Evolutionary conservation across 1,140 invertebrate genomes (phyloP).

Genomic region (Procambarus clarkii): DNA sequence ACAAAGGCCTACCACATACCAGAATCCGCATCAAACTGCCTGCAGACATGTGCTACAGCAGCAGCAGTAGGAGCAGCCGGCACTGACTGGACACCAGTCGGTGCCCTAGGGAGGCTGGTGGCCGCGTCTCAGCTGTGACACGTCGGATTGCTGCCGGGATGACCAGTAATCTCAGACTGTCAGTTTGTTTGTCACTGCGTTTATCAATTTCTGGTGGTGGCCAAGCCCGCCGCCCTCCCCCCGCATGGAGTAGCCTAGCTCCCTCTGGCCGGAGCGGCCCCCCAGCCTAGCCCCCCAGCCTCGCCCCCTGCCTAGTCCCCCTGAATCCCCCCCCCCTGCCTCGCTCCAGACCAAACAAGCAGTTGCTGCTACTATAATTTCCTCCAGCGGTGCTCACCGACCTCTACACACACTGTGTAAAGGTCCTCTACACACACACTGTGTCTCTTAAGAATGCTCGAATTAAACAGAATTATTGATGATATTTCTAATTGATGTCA

Average conservation of each 20-base stretch:
- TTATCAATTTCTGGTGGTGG: constrained; percentile 68
- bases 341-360: too few relatives aligned
- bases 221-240: background rate
- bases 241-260: background rate
- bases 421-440: too few relatives aligned
- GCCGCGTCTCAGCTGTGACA: constrained; percentile 63
- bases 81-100: too few relatives aligned
- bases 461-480: too few relatives aligned
- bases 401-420: too few relatives aligned
- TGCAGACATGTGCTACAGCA: background rate
- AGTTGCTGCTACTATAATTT: too few relatives aligned
- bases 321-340: too few relatives aligned
- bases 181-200: constrained; percentile 69
- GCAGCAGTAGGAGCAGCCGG: background rate
- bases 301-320: too few relatives aligned
- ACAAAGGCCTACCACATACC: background rate
- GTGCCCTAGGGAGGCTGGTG: constrained; percentile 41
- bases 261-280: background rate
- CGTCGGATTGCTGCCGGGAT: constrained; percentile 66
- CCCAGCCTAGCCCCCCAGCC: too few relatives aligned
- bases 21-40: background rate
- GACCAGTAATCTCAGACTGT: constrained; percentile 67
- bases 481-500: too few relatives aligned
- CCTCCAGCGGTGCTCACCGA: too few relatives aligned
- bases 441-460: too few relatives aligned